phyloP scores from a whole-genome alignment of 1,140 invertebrate genomes.

The Tetragnatha versicolor region DNA sequence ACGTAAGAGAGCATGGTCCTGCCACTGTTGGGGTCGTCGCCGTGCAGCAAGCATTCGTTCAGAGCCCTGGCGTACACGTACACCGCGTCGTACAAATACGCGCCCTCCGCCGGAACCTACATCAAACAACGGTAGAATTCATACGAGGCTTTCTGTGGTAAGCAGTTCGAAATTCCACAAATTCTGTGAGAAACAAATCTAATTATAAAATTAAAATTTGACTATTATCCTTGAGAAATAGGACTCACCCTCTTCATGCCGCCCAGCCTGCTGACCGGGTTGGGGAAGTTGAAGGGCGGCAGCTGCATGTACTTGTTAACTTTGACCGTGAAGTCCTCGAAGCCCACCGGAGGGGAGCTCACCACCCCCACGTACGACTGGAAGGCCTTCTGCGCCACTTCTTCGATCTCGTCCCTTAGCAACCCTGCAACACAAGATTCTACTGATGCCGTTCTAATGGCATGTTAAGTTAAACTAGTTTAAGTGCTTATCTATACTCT shows the following conservation, averaged over 20 bases:
- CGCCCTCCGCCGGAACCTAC: constrained; percentile 84
- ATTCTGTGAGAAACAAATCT: background rate
- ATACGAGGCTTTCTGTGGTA: background rate
- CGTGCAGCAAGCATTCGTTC: constrained; percentile 72
- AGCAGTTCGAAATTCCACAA: too few relatives aligned
- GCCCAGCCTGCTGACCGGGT: constrained; percentile 75
- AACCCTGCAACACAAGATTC: constrained; percentile 66
- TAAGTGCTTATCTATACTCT: too few relatives aligned
- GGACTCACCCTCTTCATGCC: constrained; percentile 75
- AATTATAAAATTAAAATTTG: too few relatives aligned
- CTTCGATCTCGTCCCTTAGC: constrained; percentile 71
- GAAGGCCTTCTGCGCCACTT: constrained; percentile 71
- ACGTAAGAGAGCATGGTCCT: constrained; percentile 75
- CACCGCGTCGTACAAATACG: constrained; percentile 90
- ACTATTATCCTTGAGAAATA: too few relatives aligned
- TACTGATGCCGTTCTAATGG: too few relatives aligned
- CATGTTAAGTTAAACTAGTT: too few relatives aligned
- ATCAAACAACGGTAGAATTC: constrained; percentile 8
- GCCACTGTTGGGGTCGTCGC: constrained; percentile 75
- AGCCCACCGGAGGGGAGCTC: constrained; percentile 65
- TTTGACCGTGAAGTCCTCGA: constrained; percentile 76
- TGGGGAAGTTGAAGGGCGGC: constrained; percentile 85
- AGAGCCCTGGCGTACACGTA: constrained; percentile 82
- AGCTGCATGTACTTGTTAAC: constrained; percentile 81
- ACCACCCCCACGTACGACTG: constrained; percentile 71